phyloP scores from a whole-genome alignment of 2,888 invertebrate genomes.

The Drosophila colorata region DNA sequence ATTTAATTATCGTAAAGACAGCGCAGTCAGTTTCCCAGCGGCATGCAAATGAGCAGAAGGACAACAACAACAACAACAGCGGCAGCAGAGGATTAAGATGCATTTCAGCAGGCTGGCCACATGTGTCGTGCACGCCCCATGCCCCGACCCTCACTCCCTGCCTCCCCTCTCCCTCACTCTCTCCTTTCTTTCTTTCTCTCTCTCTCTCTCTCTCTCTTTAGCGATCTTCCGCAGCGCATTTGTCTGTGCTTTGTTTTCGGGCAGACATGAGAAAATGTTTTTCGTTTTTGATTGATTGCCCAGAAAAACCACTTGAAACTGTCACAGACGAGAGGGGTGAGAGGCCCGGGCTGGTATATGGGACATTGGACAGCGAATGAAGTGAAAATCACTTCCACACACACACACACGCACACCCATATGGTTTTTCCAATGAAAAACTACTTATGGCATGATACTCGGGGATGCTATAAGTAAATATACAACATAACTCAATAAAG shows the following conservation, averaged over 20 bases:
- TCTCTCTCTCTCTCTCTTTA: conserved; percentile 7
- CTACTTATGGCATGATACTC: conserved; percentile 59
- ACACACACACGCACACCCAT: conserved; percentile 21
- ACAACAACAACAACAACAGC: conserved; percentile 5
- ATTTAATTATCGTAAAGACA: conserved; percentile 10
- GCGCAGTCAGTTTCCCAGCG: conserved; percentile 25
- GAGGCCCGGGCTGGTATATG: conserved; percentile 7
- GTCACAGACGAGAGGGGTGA: conserved; percentile 43
- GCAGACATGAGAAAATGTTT: conserved; percentile 47
- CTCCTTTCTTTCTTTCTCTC: conserved; percentile 5
- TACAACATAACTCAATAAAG: conserved; percentile 54
- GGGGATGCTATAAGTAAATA: conserved; percentile 26
- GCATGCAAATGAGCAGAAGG: conserved; percentile 66
- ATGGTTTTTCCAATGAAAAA: conserved; percentile 70
- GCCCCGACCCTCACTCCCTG: neutral
- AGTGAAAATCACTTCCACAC: conserved; percentile 75
- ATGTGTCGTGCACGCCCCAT: conserved; percentile 55
- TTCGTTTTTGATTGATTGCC: conserved; percentile 75
- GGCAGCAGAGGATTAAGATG: conserved; percentile 58
- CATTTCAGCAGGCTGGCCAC: conserved; percentile 53
- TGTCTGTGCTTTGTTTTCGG: conserved; percentile 51
- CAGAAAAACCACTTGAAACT: conserved; percentile 77
- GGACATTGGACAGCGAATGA: conserved; percentile 41
- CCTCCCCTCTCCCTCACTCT: conserved; percentile 1
- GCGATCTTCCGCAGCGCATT: conserved; percentile 56